phyloP scores from a whole-genome alignment of 1,140 invertebrate genomes.

The Vanessa atalanta region DNA sequence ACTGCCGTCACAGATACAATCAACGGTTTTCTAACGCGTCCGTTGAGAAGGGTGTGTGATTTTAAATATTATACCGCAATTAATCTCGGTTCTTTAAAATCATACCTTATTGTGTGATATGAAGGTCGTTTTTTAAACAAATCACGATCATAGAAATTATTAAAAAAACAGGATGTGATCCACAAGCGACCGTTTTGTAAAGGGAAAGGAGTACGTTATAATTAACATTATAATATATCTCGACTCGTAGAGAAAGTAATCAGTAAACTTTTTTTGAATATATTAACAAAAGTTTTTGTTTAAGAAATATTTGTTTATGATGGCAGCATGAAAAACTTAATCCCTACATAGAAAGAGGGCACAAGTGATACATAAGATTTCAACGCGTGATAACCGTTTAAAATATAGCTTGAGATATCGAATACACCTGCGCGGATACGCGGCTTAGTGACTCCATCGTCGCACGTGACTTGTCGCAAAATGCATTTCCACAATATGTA shows the following conservation, averaged over 20 bases:
- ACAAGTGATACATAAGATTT: constrained; percentile 38
- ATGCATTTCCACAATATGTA: too few relatives aligned
- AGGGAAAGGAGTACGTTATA: constrained; percentile 17
- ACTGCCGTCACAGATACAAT: constrained; percentile 17
- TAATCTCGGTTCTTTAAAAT: not conserved
- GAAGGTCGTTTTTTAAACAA: constrained; percentile 1
- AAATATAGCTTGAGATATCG: too few relatives aligned
- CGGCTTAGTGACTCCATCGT: too few relatives aligned
- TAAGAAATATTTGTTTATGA: not conserved
- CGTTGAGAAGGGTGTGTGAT: constrained; percentile 32
- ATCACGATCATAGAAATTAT: not conserved
- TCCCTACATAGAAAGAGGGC: too few relatives aligned
- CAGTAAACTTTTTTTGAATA: not conserved
- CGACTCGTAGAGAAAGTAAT: constrained; percentile 12
- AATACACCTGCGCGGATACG: too few relatives aligned
- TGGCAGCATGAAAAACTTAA: too few relatives aligned
- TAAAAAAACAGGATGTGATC: constrained; percentile 22
- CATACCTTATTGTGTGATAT: not conserved
- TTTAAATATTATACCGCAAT: constrained; percentile 19
- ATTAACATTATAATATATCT: constrained; percentile 27
- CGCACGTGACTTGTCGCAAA: too few relatives aligned
- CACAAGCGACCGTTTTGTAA: constrained; percentile 6
- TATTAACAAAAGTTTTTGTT: not conserved
- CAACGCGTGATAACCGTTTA: constrained; percentile 34
- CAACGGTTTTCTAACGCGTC: constrained; percentile 34